Evolutionary conservation across 2,797 vertebrate genomes (phyloP).

Genomic region (Falco concolor): DNA sequence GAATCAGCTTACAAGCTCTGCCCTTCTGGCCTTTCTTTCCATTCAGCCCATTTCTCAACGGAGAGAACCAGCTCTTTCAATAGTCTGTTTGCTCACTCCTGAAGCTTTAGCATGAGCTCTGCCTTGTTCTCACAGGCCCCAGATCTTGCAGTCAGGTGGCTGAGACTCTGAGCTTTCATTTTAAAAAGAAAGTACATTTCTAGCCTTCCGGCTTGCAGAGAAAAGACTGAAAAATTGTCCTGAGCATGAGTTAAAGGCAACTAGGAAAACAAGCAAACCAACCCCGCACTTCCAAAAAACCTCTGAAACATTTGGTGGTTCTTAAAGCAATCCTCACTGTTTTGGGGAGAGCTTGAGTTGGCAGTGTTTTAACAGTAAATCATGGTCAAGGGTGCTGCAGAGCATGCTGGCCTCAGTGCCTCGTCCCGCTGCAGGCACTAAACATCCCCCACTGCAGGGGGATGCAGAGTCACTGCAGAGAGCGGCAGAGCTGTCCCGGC

Average conservation of each 20-base stretch:
- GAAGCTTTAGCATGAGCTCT: neutral
- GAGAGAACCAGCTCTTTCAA: neutral
- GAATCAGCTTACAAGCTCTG: neutral
- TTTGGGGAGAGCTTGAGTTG: neutral
- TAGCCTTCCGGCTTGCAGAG: neutral
- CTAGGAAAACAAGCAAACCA: neutral
- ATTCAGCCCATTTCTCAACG: neutral
- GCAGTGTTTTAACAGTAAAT: neutral
- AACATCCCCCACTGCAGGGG: neutral
- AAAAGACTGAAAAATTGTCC: neutral
- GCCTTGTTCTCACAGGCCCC: neutral
- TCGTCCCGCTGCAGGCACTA: neutral
- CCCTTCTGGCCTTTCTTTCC: constrained; percentile 21
- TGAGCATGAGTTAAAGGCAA: neutral
- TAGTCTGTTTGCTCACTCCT: neutral
- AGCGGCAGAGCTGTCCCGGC: neutral
- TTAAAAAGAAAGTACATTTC: neutral
- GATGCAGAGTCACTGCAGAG: neutral
- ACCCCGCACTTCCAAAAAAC: neutral
- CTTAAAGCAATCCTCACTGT: neutral
- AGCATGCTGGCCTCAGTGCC: rapidly evolving
- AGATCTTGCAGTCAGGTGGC: neutral
- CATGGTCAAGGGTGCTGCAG: rapidly evolving
- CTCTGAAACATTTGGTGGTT: neutral
- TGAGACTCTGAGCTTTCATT: neutral